Conservation (phyloP, 2,113 vertebrate genomes). For the Gymnorhina tibicen region DNA sequence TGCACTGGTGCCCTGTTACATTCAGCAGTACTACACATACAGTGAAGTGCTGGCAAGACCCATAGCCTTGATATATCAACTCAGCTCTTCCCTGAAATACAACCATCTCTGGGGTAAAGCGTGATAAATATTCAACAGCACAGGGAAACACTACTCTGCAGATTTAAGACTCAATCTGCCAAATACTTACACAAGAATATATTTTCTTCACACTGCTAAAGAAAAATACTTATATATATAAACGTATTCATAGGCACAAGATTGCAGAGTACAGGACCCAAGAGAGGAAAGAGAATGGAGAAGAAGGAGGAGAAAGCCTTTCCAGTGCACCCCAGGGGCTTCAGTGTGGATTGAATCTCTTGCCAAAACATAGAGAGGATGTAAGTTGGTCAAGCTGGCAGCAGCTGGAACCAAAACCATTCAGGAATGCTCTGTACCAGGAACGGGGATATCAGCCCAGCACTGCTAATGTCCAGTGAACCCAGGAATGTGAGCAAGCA, state of each 20-base stretch:
- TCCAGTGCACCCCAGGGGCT: background rate
- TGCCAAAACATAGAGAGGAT: background rate
- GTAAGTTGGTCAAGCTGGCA: background rate
- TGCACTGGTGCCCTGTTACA: background rate
- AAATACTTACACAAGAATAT: constrained; percentile 40
- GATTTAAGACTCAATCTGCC: constrained; percentile 52
- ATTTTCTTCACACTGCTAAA: constrained; percentile 26
- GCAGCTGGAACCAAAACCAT: background rate
- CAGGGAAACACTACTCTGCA: constrained; percentile 15
- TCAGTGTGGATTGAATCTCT: background rate
- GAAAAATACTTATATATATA: constrained; percentile 38
- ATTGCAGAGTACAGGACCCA: background rate
- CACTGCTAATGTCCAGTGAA: background rate
- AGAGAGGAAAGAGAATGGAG: background rate
- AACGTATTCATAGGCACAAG: background rate
- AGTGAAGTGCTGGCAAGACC: constrained; percentile 8
- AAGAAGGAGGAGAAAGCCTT: background rate
- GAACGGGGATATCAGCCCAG: background rate
- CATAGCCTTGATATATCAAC: constrained; percentile 23
- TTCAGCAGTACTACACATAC: background rate
- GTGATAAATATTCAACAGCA: constrained; percentile 48
- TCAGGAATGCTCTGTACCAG: background rate
- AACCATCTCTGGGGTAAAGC: constrained; percentile 11
- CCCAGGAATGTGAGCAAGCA: background rate
- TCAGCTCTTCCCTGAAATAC: constrained; percentile 34